These are phyloP conservation scores for Uria aalge DNA, from an alignment of 2,113 vertebrate genomes.

Conservation along the genomic window DNA sequence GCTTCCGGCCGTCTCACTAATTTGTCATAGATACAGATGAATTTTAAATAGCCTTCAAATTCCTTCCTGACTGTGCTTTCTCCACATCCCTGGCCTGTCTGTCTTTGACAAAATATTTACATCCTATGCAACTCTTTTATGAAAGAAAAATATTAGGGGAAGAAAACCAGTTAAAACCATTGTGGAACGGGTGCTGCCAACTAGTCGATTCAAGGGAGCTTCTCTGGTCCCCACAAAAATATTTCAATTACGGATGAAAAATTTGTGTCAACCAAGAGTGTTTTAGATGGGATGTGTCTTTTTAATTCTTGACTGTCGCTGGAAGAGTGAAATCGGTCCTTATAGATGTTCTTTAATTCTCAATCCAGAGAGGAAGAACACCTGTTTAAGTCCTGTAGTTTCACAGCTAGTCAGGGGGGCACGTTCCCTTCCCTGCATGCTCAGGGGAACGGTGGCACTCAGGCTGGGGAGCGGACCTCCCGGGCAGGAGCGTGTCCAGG, in stretches of 20 bases:
- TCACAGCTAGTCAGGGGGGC: neutral
- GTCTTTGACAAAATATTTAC: conserved; percentile 54
- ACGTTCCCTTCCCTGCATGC: neutral
- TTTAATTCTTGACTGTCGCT: neutral
- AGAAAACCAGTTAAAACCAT: neutral
- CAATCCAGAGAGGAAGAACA: neutral
- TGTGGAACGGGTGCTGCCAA: neutral
- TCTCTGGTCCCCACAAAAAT: neutral
- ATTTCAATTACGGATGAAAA: neutral
- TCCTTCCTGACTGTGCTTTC: conserved; percentile 60
- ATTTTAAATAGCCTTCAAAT: conserved; percentile 52
- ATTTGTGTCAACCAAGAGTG: neutral
- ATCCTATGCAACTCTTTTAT: neutral
- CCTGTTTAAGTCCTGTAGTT: neutral
- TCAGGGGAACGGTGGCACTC: accelerated
- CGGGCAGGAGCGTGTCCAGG: neutral
- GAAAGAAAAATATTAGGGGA: neutral
- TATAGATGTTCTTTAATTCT: neutral
- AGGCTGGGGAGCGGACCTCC: neutral
- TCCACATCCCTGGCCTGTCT: conserved; percentile 22
- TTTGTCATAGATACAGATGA: conserved; percentile 51
- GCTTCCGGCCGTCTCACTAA: conserved; percentile 54
- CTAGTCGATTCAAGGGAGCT: neutral
- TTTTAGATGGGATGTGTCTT: neutral
- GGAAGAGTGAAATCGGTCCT: neutral